Evolutionary conservation across 2,797 vertebrate species (phyloP).

Genomic region (Anisognathus igniventris): DNA sequence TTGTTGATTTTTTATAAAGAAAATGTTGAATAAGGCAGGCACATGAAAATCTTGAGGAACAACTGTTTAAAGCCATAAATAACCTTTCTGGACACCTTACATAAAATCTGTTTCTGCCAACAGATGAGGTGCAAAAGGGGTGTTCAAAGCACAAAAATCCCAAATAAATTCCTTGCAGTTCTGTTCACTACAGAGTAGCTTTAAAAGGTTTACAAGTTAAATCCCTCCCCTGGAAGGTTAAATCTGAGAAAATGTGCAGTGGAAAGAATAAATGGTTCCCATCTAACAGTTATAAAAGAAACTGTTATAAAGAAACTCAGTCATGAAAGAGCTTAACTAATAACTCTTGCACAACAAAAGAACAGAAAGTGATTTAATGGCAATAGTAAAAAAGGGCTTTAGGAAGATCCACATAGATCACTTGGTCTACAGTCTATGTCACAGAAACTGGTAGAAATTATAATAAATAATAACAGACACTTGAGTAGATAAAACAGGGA

Average conservation of each 20-base stretch:
- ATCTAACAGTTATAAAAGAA: not conserved
- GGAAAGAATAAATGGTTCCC: slow-evolving; percentile 6
- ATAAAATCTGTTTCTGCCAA: not conserved
- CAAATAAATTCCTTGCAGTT: not conserved
- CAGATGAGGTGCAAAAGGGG: not conserved
- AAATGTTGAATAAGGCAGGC: not conserved
- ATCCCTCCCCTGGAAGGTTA: not conserved
- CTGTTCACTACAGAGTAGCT: not conserved
- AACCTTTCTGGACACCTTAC: not conserved
- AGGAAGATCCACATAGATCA: not conserved
- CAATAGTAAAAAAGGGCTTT: not conserved
- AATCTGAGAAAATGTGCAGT: not conserved
- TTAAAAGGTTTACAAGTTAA: not conserved
- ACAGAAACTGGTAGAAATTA: not conserved
- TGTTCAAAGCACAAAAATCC: not conserved
- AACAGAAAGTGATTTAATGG: not conserved
- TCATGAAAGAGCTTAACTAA: not conserved
- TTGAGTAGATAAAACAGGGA: not conserved
- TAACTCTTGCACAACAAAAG: slow-evolving; percentile 13
- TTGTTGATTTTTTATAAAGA: not conserved
- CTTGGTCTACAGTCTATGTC: not conserved
- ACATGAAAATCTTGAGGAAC: not conserved
- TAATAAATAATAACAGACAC: not conserved
- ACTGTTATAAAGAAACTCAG: not conserved
- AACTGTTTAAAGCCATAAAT: not conserved